Conservation (phyloP, 2,888 invertebrate species). For the Desoria tigrina region DNA sequence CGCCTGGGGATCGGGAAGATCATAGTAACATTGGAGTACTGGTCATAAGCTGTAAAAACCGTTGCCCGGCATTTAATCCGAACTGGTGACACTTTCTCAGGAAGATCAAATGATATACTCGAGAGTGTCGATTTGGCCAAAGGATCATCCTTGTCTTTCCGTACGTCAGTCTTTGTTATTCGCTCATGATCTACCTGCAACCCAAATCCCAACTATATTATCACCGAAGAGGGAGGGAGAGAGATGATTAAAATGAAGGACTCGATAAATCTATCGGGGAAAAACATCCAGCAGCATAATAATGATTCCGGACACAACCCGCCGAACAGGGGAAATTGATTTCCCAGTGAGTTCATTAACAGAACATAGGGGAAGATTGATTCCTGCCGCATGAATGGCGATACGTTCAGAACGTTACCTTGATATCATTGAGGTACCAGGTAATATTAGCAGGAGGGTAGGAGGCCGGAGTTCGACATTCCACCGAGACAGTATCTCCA, state of each 20-base stretch:
- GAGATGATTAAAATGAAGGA: constrained; percentile 3
- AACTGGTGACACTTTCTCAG: constrained; percentile 40
- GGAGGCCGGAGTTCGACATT: constrained; percentile 44
- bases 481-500: constrained; percentile 45
- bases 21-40: constrained; percentile 31
- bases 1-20: constrained; percentile 40
- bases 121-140: constrained; percentile 39
- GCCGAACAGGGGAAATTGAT: background rate
- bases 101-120: constrained; percentile 46
- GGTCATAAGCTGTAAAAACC: constrained; percentile 44
- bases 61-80: constrained; percentile 44
- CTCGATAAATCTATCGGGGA: no score
- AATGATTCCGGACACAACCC: no score
- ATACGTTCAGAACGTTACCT: constrained; percentile 15
- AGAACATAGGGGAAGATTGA: background rate
- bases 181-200: constrained; percentile 3
- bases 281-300: no score
- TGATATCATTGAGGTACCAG: constrained; percentile 44
- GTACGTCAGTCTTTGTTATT: constrained; percentile 38
- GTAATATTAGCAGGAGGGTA: constrained; percentile 48
- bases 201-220: background rate
- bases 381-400: background rate
- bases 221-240: background rate
- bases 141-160: constrained; percentile 32
- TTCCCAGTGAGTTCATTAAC: constrained; percentile 12